phyloP scores from a whole-genome alignment of 2,888 invertebrate species.

The Drosophila imparisetae region DNA sequence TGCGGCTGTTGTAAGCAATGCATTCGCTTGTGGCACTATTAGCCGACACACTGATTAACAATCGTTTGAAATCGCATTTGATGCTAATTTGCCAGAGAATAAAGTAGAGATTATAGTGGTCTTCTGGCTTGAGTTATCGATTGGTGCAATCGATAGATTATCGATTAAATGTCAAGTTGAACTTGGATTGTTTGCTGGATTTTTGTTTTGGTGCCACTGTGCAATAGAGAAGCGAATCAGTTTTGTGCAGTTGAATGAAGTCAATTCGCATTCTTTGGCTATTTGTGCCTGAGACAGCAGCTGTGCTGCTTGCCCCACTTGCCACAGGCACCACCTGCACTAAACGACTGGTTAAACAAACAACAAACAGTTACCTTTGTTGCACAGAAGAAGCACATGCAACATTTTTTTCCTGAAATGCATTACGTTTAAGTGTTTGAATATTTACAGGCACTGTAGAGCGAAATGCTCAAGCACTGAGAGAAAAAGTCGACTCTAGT shows the following conservation, averaged over 20 bases:
- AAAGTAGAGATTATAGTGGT: not conserved
- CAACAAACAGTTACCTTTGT: conserved; percentile 57
- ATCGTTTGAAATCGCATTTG: too few species aligned
- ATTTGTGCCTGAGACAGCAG: conserved; percentile 19
- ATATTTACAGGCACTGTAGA: conserved; percentile 15
- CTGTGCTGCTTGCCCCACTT: not conserved
- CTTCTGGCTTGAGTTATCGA: not conserved
- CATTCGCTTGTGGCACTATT: conserved; percentile 46
- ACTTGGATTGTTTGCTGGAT: not conserved
- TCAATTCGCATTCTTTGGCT: conserved; percentile 42
- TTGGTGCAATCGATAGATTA: not conserved
- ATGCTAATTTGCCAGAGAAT: not conserved
- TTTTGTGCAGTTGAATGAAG: conserved; percentile 44
- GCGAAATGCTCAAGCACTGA: not conserved
- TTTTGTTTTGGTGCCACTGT: conserved; percentile 22
- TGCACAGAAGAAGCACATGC: conserved; percentile 55
- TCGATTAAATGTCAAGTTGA: not conserved
- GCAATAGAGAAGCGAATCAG: conserved; percentile 21
- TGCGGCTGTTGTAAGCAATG: conserved; percentile 50
- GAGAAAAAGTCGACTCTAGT: not conserved
- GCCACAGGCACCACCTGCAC: conserved; percentile 6
- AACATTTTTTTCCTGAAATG: conserved; percentile 73
- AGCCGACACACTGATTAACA: conserved; percentile 27
- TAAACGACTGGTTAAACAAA: conserved; percentile 73
- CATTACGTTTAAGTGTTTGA: conserved; percentile 69